Conservation (phyloP, 2,797 vertebrate species). For the Microctenopoma lineatum region DNA sequence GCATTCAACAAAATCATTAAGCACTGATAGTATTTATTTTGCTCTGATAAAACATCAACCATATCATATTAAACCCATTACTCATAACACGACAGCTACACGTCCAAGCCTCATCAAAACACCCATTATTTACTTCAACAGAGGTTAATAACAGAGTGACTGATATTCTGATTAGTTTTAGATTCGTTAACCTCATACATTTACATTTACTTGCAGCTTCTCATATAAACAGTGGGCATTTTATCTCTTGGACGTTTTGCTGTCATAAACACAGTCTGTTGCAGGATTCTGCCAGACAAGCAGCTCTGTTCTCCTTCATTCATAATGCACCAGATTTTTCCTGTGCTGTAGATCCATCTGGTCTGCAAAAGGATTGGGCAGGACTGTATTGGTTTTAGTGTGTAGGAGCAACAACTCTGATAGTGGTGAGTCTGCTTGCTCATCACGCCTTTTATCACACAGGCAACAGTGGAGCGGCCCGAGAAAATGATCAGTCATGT, state of each 20-base stretch:
- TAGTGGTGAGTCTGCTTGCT: conserved; percentile 33
- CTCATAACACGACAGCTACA: background rate
- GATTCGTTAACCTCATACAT: conserved; percentile 39
- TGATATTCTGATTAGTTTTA: conserved; percentile 10
- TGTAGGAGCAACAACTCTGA: conserved; percentile 32
- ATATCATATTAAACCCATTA: background rate
- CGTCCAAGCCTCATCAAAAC: conserved; percentile 1
- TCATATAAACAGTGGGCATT: conserved; percentile 52
- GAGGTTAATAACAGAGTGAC: background rate
- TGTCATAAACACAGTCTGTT: conserved; percentile 65
- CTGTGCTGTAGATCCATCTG: conserved; percentile 59
- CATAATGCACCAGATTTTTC: conserved; percentile 60
- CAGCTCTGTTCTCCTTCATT: conserved; percentile 57
- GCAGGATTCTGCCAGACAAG: conserved; percentile 53
- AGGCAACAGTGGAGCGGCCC: conserved; percentile 60
- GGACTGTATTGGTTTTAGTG: conserved; percentile 42
- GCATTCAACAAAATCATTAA: background rate
- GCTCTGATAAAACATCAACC: background rate
- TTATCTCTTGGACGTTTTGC: conserved; percentile 59
- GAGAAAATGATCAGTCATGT: conserved; percentile 66
- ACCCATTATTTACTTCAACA: background rate
- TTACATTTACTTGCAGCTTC: conserved; percentile 36
- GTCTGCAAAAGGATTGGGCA: conserved; percentile 44
- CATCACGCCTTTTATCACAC: conserved; percentile 46
- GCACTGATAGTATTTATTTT: background rate